These are phyloP conservation scores for Mongoloraphidia duomilia DNA, from an alignment of 2,888 invertebrate species.

Conservation along the genomic window DNA sequence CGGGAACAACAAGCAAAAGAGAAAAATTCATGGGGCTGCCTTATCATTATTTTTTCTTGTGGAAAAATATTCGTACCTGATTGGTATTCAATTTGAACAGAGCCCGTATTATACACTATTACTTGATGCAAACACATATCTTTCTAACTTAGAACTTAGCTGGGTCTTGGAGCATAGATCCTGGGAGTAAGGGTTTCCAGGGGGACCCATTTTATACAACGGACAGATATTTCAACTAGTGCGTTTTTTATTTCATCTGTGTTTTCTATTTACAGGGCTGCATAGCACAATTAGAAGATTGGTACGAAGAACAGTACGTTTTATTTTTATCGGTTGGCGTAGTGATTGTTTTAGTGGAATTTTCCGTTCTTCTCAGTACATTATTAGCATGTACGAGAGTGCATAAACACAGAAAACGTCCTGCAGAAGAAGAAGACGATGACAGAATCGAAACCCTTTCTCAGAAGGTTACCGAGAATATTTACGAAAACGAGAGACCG, in stretches of 20 bases:
- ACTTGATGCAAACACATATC: no score
- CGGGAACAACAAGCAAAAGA: no score
- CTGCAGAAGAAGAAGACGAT: slow-evolving; percentile 20
- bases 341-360: slow-evolving; percentile 54
- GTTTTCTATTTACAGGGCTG: slow-evolving; percentile 43
- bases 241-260: not conserved
- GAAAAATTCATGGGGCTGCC: no score
- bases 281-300: slow-evolving; percentile 49
- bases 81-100: no score
- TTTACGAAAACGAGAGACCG: slow-evolving; percentile 6
- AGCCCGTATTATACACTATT: no score
- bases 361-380: slow-evolving; percentile 53
- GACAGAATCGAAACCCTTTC: slow-evolving; percentile 1
- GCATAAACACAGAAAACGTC: slow-evolving; percentile 35
- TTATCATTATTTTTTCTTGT: no score
- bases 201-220: no score
- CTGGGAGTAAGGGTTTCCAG: no score
- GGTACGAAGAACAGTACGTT: slow-evolving; percentile 63
- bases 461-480: slow-evolving; percentile 4
- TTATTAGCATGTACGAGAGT: slow-evolving; percentile 55
- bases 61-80: no score
- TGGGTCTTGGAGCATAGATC: no score
- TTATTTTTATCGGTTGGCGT: slow-evolving; percentile 51
- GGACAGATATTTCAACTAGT: not conserved
- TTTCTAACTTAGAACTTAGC: no score